Conservation (phyloP, 2,113 vertebrate species). For the Ceyx margarethae region DNA sequence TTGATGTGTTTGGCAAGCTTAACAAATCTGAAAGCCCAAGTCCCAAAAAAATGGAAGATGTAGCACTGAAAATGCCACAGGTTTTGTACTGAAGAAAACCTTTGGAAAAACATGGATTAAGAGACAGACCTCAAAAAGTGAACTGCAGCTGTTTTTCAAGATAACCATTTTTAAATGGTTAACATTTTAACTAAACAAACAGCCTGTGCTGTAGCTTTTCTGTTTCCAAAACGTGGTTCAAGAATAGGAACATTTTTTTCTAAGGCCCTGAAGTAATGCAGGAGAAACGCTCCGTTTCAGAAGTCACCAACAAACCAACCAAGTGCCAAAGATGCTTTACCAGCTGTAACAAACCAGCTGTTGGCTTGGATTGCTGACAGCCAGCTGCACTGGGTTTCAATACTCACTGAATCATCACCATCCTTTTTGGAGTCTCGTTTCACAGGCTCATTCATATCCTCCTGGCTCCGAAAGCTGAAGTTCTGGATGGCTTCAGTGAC, state of each 20-base stretch:
- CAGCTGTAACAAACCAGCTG: not conserved
- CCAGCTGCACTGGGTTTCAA: not conserved
- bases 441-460: conserved; percentile 93
- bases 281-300: not conserved
- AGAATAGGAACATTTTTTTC: not conserved
- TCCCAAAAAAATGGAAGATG: not conserved
- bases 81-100: not conserved
- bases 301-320: rapidly evolving
- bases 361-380: not conserved
- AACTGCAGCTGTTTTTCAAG: not conserved
- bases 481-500: conserved; percentile 98
- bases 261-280: not conserved
- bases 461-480: conserved; percentile 94
- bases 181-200: not conserved
- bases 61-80: not conserved
- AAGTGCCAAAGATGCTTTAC: not conserved
- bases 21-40: not conserved
- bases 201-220: not conserved
- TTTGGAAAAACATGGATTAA: not conserved
- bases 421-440: conserved; percentile 82
- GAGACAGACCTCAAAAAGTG: not conserved
- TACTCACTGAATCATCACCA: conserved; percentile 79
- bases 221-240: not conserved
- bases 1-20: not conserved
- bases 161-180: not conserved